Evolutionary conservation across 2,113 vertebrate species (phyloP), one percentile per base, ranked within the genome.

Genomic region (Origma solitaria): DNA sequence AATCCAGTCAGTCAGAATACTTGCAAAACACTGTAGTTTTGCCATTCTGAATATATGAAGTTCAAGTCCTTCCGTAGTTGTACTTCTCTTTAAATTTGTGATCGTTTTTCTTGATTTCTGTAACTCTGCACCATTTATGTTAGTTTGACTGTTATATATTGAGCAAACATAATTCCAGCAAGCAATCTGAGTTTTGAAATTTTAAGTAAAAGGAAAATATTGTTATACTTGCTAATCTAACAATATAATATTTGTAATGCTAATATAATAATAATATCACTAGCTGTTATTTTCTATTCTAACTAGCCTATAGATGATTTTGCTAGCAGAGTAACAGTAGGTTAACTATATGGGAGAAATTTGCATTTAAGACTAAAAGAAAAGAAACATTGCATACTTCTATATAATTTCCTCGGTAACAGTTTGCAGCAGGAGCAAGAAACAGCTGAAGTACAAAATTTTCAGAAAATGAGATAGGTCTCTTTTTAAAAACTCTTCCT

Each of bases 381-480:
- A n/a, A 38, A 40, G 16, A 31, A 20, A 2, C 1, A 1, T 11
- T 14, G 10, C 23, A 25, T 58, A 33, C 9, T 90, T 84, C 13
- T 18, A 15, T 14, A 22, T 79, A 10, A 42, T 82, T 87, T 20
- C 68, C 38, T 35, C 47, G 37, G 18, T 37, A 77, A 51, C n/a
- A 35, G 33, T 82, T 70, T 84, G 23, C 35, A 86, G 30, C 35
- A 62, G 69, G 42, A 91, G 30, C 5, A 69, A 76, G 64, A 86
- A 86, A 68, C 0, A 6, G 8, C 35, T 61, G 22, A 31, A 60
- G 27, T 35, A 27, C 28, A 33, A 11, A n/a, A 44, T 23, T 51
- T 92, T 68, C 31, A 49, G 79, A n/a, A 79, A 79, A 88, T 1
- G 0, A 57, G 10, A 47, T 24, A 0, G 6, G 5, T 50, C 0